A percentile compares a stretch with the other conserved stretches of the same genome.
Evolutionary conservation across 2,888 invertebrate species (phyloP).

Genomic region (Mechanitis messenoides): DNA sequence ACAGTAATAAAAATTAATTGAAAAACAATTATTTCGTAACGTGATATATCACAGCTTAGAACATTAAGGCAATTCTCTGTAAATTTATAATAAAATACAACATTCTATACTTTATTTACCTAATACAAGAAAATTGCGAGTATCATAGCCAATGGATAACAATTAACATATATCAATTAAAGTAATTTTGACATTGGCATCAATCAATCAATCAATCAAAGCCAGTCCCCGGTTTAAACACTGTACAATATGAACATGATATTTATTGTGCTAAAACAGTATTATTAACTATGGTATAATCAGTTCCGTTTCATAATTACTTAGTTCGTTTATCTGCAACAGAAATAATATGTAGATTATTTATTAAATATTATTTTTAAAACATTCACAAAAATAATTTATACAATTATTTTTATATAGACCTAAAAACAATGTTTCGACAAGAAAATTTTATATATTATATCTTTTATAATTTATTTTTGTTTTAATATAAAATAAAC

Average conservation of each 20-base stretch:
- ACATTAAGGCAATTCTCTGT: slow-evolving; percentile 10
- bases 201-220: neutral
- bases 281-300: slow-evolving; percentile 38
- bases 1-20: slow-evolving; percentile 11
- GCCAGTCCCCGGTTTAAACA: slow-evolving; percentile 3
- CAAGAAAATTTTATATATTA: neutral
- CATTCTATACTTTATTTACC: neutral
- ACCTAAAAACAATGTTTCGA: too few species aligned
- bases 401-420: too few species aligned
- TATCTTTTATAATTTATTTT: too few species aligned
- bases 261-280: slow-evolving; percentile 9
- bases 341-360: slow-evolving; percentile 16
- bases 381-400: neutral
- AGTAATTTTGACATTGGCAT: neutral
- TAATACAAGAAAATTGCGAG: slow-evolving; percentile 3
- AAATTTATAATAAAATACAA: slow-evolving; percentile 9
- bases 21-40: slow-evolving; percentile 13
- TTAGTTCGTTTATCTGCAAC: slow-evolving; percentile 45
- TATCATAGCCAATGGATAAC: neutral
- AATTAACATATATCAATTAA: neutral
- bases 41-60: slow-evolving; percentile 8
- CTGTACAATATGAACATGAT: slow-evolving; percentile 16
- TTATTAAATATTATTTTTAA: neutral
- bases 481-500: too few species aligned
- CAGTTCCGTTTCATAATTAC: slow-evolving; percentile 39